Evolutionary conservation across 2,888 invertebrate species (phyloP), one percentile per base, ranked within the genome.

Genomic region (Chironomus riparius): DNA sequence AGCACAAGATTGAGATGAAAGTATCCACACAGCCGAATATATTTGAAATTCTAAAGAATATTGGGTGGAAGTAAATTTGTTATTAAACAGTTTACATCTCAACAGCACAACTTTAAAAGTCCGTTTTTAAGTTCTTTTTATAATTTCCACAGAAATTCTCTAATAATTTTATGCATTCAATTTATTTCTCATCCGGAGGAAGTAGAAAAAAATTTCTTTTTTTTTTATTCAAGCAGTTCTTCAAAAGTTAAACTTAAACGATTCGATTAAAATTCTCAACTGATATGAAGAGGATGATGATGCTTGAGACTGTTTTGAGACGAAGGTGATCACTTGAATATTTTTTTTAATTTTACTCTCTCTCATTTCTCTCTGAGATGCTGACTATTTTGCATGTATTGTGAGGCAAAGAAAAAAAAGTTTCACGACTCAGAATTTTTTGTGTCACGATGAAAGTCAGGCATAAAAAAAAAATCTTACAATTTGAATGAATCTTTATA

Each of bases 141-240:
- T n/a, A 71, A 50, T 22, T 71, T 71, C 71, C 71, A 71, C 21
- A 71, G n/a, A 50, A 71, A 71, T 50, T 71, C 71, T 71, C 56
- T 71, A 48, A 71, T 71, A 22, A 71, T 71, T 56, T 71, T 71
- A 50, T 71, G 71, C 71, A 71, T 71, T 50, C 24, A 71, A 71
- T n/a, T 56, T 56, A 15, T 6, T 18, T 18, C 18, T 56, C n/a
- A 56, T 56, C n/a, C 7, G 18, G 18, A 56, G 18, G 18, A 50
- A 50, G 15, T 50, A 50, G 38, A 38, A 38, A 10, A 28, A 6
- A n/a, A n/a, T 28, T 28, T 28, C 2, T 10, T 38, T 38, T 38
- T 10, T 10, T 2, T 38, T 65, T 13, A 22, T 69, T 38, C 13
- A 28, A 22, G 65, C 6, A 69, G 15, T n/a, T 47, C 15, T n/a